Conservation (phyloP, 2,797 vertebrate species). For the Tympanoctomys barrerae region DNA sequence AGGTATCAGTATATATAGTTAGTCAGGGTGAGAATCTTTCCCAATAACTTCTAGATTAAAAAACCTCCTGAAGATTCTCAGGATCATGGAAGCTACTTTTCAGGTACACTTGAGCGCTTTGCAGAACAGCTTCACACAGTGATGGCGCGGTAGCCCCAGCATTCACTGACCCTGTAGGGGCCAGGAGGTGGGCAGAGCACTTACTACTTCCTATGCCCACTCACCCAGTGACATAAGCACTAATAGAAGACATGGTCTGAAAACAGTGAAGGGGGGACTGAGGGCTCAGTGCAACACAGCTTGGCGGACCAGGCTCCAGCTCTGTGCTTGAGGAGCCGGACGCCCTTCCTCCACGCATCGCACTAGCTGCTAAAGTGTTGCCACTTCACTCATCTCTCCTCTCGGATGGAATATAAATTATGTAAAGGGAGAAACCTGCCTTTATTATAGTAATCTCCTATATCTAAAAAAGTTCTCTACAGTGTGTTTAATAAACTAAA, state of each 20-base stretch:
- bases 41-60: too few relatives aligned
- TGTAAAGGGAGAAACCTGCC: neutral
- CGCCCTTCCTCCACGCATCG: neutral
- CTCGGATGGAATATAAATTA: neutral
- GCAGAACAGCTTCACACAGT: neutral
- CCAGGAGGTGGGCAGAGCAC: neutral
- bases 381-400: neutral
- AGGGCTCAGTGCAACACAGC: neutral
- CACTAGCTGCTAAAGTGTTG: neutral
- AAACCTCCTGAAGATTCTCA: too few relatives aligned
- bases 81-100: neutral
- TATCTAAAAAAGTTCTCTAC: neutral
- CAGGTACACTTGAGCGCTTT: neutral
- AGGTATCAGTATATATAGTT: too few relatives aligned
- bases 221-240: neutral
- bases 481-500: neutral
- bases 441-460: neutral
- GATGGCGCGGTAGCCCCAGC: neutral
- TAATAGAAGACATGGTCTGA: constrained; percentile 11
- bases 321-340: constrained; percentile 11
- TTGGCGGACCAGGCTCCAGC: neutral
- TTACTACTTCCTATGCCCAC: neutral
- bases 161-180: neutral
- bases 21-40: too few relatives aligned
- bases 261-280: neutral